A percentile compares a stretch with the other conserved stretches of the same genome.
These are phyloP conservation scores for Aleiodes testaceus DNA, from an alignment of 2,888 invertebrate genomes.

Conservation along the genomic window DNA sequence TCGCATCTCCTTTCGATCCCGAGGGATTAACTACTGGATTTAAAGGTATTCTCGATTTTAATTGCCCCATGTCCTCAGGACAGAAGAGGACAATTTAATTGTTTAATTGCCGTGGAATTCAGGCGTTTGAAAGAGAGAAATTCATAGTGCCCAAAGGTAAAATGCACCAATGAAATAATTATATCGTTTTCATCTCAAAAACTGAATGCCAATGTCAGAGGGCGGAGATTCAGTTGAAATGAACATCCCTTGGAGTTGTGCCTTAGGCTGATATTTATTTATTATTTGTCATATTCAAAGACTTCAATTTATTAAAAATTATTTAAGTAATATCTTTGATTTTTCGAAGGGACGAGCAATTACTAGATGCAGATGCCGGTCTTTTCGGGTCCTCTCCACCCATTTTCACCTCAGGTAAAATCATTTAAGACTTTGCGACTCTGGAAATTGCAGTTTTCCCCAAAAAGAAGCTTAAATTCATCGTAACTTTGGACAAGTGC, in stretches of 20 bases:
- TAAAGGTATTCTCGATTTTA: conserved; percentile 4
- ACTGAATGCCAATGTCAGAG: conserved; percentile 28
- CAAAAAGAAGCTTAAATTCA: conserved; percentile 9
- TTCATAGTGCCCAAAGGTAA: conserved; percentile 41
- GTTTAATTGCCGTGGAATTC: conserved; percentile 57
- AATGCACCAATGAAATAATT: conserved; percentile 33
- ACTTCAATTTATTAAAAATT: conserved; percentile 13
- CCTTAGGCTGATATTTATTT: conserved; percentile 6
- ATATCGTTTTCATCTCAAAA: conserved; percentile 38
- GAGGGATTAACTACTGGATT: too few species aligned
- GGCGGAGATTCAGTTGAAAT: conserved; percentile 22
- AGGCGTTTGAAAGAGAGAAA: conserved; percentile 42
- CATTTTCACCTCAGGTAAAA: background rate
- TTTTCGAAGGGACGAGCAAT: background rate
- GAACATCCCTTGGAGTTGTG: background rate
- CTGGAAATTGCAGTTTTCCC: background rate
- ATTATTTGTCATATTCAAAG: conserved; percentile 26
- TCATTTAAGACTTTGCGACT: background rate
- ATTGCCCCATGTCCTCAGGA: conserved; percentile 32
- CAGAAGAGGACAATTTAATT: conserved; percentile 61
- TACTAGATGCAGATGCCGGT: conserved; percentile 26
- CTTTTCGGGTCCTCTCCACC: background rate
- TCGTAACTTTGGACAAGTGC: background rate
- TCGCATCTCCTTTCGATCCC: too few species aligned
- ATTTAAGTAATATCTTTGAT: background rate